phyloP scores from a whole-genome alignment of 2,888 invertebrate genomes.

The Leucania comma region DNA sequence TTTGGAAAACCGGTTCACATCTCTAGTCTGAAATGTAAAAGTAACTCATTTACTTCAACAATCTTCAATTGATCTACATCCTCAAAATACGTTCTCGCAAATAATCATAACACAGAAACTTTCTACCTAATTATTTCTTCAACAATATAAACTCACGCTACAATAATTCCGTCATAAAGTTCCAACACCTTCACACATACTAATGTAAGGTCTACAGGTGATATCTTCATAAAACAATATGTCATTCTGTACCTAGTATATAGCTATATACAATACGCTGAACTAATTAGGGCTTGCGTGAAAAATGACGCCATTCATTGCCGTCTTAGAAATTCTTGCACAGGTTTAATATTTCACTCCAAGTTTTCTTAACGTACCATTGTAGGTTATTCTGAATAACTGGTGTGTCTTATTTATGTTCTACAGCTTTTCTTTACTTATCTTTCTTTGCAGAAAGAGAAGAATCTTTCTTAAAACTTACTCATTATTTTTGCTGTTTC shows the following conservation, averaged over 20 bases:
- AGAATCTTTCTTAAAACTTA: constrained; percentile 2
- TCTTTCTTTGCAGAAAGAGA: not conserved
- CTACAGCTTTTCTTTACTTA: not conserved
- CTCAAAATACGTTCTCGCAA: not conserved
- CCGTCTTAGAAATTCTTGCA: constrained; percentile 39
- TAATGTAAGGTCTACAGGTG: constrained; percentile 4
- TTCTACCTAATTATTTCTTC: not conserved
- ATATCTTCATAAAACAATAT: constrained; percentile 1
- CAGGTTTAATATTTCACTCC: constrained; percentile 47
- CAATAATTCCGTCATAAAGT: not conserved
- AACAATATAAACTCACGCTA: not conserved
- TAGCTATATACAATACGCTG: constrained; percentile 15
- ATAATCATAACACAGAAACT: not conserved
- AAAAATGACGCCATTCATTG: constrained; percentile 44
- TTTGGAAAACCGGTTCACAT: too few species aligned
- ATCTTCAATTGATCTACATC: not conserved
- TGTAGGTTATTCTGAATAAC: constrained; percentile 12
- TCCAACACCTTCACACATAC: not conserved
- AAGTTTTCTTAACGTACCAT: constrained; percentile 17
- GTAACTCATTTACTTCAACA: too few species aligned
- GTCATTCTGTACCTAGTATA: constrained; percentile 1
- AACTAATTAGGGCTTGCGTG: constrained; percentile 49
- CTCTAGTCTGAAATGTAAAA: too few species aligned
- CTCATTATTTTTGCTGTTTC: not conserved
- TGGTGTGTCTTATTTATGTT: constrained; percentile 4